Evolutionary conservation across 1,140 invertebrate genomes (phyloP).

Genomic region (Drosophila novamexicana): DNA sequence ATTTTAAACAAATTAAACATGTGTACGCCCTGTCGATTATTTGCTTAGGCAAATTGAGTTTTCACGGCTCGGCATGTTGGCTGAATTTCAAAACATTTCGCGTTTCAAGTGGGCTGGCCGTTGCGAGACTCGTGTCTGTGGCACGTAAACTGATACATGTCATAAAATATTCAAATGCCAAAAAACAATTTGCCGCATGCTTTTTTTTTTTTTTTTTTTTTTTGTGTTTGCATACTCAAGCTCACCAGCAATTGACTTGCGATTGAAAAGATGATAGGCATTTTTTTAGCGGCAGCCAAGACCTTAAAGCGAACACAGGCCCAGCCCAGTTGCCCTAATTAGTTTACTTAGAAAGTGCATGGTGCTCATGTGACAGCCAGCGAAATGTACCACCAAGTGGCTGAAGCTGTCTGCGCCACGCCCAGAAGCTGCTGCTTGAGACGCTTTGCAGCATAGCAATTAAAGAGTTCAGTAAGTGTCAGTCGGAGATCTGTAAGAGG

Average conservation of each 20-base stretch:
- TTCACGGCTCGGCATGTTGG: conserved; percentile 41
- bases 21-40: conserved; percentile 39
- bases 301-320: not conserved
- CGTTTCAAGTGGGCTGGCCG: not conserved
- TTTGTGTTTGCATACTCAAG: not conserved
- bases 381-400: conserved; percentile 4
- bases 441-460: conserved; percentile 4
- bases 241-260: not conserved
- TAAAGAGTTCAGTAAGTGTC: not conserved
- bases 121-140: conserved; percentile 8
- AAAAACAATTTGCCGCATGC: conserved; percentile 16
- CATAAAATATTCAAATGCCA: conserved; percentile 47
- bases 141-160: conserved; percentile 47
- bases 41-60: conserved; percentile 55
- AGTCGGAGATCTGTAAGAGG: not conserved
- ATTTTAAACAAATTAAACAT: conserved; percentile 41
- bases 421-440: not conserved
- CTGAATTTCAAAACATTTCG: conserved; percentile 40
- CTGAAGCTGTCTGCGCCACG: not conserved
- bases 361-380: conserved; percentile 27
- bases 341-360: conserved; percentile 30
- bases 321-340: conserved; percentile 28
- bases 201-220: conserved; percentile 28
- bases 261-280: not conserved
- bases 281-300: not conserved